Percentiles rank a stretch among this genome's conserved stretches.
These are phyloP conservation scores for Xyrichtys novacula DNA, from an alignment of 2,797 vertebrate species.

Conservation along the genomic window DNA sequence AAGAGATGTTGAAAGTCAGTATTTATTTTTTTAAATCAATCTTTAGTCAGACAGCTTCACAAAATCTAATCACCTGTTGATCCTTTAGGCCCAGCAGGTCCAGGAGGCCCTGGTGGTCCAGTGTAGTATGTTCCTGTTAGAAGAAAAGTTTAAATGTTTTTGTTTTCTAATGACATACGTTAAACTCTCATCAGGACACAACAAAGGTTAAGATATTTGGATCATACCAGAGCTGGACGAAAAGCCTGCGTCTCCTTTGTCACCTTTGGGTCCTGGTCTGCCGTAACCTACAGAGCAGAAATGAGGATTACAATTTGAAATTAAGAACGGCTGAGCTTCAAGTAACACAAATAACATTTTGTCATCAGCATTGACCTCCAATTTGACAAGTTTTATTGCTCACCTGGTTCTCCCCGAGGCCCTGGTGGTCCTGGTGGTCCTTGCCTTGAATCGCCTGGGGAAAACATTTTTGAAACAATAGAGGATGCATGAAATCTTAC, in stretches of 20 bases:
- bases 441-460: slow-evolving; percentile 80
- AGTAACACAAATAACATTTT: not conserved
- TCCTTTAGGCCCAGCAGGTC: slow-evolving; percentile 89
- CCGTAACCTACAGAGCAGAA: slow-evolving; percentile 85
- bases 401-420: slow-evolving; percentile 87
- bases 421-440: slow-evolving; percentile 89
- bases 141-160: slow-evolving; percentile 19
- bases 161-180: not conserved
- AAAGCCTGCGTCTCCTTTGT: slow-evolving; percentile 86
- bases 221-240: slow-evolving; percentile 86
- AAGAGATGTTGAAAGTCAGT: slow-evolving; percentile 4
- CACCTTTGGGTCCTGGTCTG: slow-evolving; percentile 90
- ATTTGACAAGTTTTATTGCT: slow-evolving; percentile 30
- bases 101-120: slow-evolving; percentile 82
- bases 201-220: not conserved
- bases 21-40: not conserved
- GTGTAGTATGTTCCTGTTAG: slow-evolving; percentile 84
- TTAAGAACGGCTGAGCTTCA: slow-evolving; percentile 5
- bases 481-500: slow-evolving; percentile 1
- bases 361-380: not conserved
- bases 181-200: not conserved
- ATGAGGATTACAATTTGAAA: slow-evolving; percentile 3
- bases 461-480: slow-evolving; percentile 13
- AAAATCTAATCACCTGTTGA: slow-evolving; percentile 83
- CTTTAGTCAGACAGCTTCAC: not conserved